These are phyloP conservation scores for Pithys albifrons DNA, from an alignment of 2,113 vertebrate species.

Conservation along the genomic window DNA sequence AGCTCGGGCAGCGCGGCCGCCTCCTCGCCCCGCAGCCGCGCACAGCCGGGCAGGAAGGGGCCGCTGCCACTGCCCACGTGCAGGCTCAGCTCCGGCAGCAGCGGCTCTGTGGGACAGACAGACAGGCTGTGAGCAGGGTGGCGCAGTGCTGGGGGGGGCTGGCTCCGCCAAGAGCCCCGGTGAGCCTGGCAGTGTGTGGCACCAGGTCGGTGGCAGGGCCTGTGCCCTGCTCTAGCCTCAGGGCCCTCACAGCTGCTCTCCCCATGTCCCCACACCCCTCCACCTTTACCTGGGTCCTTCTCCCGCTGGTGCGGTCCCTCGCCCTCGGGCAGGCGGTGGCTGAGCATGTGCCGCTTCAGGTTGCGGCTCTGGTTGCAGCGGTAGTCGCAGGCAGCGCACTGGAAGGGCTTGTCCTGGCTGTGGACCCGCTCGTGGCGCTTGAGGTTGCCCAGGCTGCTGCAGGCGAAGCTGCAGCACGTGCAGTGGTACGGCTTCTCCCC, in stretches of 20 bases:
- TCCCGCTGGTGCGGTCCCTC: not conserved
- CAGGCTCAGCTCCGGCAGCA: conserved; percentile 71
- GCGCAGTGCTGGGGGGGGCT: rapidly evolving
- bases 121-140: rapidly evolving
- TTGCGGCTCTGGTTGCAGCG: conserved; percentile 71
- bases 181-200: not conserved
- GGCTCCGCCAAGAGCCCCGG: rapidly evolving
- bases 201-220: rapidly evolving
- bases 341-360: conserved; percentile 71
- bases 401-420: conserved; percentile 75
- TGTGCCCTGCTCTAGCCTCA: not conserved
- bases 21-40: conserved; percentile 73
- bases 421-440: conserved; percentile 96
- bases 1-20: conserved; percentile 78
- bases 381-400: conserved; percentile 72
- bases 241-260: not conserved
- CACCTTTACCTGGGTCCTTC: conserved; percentile 53
- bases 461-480: conserved; percentile 89
- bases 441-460: conserved; percentile 96
- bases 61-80: conserved; percentile 54
- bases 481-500: conserved; percentile 98
- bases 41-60: conserved; percentile 77
- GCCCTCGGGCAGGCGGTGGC: conserved; percentile 69
- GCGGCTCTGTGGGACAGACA: conserved; percentile 58
- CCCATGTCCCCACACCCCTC: not conserved